Evolutionary conservation across 2,113 vertebrate species (phyloP).

Genomic region (Phalacrocorax pelagicus): DNA sequence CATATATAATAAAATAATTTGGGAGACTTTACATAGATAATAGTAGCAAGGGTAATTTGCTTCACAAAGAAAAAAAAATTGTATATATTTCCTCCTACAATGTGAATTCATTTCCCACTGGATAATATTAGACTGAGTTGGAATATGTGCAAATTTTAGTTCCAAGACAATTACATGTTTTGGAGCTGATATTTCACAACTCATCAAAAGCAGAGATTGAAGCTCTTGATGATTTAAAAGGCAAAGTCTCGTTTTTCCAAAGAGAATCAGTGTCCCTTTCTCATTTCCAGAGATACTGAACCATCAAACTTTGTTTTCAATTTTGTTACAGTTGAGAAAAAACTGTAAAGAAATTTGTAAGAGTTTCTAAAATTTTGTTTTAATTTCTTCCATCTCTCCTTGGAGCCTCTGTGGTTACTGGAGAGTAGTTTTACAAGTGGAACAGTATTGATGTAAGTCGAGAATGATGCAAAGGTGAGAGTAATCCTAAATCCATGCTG

Average conservation of each 20-base stretch:
- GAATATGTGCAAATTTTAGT: slow-evolving; percentile 17
- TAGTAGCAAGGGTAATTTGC: neutral
- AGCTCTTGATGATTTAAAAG: slow-evolving; percentile 20
- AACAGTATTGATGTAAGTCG: neutral
- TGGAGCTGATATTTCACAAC: slow-evolving; percentile 15
- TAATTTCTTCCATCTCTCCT: neutral
- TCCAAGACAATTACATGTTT: slow-evolving; percentile 42
- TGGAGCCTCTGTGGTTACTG: neutral
- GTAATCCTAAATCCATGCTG: neutral
- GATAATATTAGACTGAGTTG: neutral
- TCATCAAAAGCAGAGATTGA: neutral
- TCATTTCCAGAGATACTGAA: neutral
- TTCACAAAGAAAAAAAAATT: neutral
- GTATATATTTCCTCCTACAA: neutral
- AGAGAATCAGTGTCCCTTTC: neutral
- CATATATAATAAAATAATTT: neutral
- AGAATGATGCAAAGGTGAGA: neutral
- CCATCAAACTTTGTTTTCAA: neutral
- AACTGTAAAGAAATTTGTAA: neutral
- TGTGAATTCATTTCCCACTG: neutral
- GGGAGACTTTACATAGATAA: neutral
- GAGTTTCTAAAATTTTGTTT: neutral
- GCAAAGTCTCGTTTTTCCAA: neutral
- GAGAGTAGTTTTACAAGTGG: neutral
- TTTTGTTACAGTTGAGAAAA: neutral